phyloP scores from a whole-genome alignment of 2,113 vertebrate genomes.

The Piaya cayana region DNA sequence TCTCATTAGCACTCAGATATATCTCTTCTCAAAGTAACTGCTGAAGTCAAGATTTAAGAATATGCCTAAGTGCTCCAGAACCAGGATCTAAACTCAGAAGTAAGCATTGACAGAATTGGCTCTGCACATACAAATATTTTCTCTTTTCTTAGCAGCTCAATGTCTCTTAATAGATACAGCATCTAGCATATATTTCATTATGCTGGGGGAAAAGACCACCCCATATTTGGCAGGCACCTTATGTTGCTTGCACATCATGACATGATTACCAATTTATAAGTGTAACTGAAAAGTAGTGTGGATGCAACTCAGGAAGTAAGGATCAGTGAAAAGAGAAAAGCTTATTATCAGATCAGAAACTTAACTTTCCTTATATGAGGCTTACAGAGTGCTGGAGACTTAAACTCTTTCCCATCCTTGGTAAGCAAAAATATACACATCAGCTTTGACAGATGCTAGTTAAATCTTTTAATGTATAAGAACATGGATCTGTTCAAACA shows the following conservation, averaged over 20 bases:
- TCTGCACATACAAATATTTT: background rate
- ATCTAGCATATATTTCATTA: background rate
- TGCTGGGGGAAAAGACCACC: background rate
- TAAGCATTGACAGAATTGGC: background rate
- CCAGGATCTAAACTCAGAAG: background rate
- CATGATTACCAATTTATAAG: background rate
- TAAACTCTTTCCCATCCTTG: background rate
- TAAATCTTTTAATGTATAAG: background rate
- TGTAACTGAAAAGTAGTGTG: background rate
- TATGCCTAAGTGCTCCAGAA: background rate
- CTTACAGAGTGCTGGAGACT: background rate
- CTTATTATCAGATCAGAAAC: conserved; percentile 18
- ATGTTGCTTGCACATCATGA: background rate
- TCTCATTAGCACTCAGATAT: background rate
- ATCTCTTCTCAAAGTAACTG: background rate
- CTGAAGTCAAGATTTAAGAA: background rate
- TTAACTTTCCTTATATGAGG: background rate
- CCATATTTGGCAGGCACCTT: background rate
- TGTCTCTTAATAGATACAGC: background rate
- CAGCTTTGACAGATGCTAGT: background rate
- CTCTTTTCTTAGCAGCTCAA: background rate
- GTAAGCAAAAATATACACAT: background rate
- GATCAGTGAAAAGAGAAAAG: background rate
- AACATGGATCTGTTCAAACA: background rate
- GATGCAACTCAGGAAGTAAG: background rate